phyloP scores from a whole-genome alignment of 1,140 invertebrate species.

The Stenopsyche tienmushanensis region DNA sequence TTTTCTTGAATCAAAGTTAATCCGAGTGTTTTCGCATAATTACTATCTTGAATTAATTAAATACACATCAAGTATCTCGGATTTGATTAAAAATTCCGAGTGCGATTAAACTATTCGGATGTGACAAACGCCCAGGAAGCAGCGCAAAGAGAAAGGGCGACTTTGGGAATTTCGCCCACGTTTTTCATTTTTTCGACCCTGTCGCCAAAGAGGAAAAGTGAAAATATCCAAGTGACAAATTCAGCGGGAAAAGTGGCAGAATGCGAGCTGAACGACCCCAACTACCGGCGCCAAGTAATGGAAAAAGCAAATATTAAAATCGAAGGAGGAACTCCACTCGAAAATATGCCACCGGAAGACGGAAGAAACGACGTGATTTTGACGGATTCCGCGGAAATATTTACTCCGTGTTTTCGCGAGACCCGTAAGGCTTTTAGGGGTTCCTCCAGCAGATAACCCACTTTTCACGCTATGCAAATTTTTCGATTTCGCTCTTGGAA shows the following conservation, averaged over 20 bases:
- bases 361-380: too few species aligned
- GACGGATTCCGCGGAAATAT: too few species aligned
- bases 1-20: not conserved
- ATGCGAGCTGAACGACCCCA: too few species aligned
- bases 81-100: conserved; percentile 3
- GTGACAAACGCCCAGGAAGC: not conserved
- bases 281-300: too few species aligned
- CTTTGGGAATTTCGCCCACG: not conserved
- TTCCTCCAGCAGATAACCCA: too few species aligned
- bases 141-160: not conserved
- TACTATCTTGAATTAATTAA: not conserved
- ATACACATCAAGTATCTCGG: not conserved
- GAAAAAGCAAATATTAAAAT: not conserved
- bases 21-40: not conserved
- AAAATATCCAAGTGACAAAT: not conserved
- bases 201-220: not conserved
- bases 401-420: too few species aligned
- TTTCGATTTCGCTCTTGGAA: too few species aligned
- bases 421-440: too few species aligned
- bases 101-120: conserved; percentile 1
- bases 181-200: not conserved
- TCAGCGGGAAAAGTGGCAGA: not conserved
- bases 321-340: too few species aligned
- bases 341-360: too few species aligned
- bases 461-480: too few species aligned